Conservation (phyloP, 1,140 invertebrate species). For the Apis dorsata region DNA sequence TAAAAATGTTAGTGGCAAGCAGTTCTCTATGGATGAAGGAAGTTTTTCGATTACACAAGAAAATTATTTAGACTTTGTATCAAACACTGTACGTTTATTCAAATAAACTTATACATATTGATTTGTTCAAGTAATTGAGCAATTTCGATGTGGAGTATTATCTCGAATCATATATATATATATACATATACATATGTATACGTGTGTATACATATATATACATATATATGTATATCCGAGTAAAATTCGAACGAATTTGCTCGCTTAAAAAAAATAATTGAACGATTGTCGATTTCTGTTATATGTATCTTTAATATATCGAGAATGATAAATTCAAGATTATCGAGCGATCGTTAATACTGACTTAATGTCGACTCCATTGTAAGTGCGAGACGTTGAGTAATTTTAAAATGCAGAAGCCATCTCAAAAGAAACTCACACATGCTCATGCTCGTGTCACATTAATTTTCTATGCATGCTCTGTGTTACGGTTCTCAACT, state of each 20-base stretch:
- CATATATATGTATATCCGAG: background rate
- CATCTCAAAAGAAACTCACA: conserved; percentile 57
- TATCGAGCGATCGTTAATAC: conserved; percentile 40
- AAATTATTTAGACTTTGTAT: conserved; percentile 70
- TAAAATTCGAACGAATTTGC: conserved; percentile 7
- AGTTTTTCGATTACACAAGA: conserved; percentile 59
- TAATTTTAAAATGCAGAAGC: conserved; percentile 54
- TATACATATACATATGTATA: too few species aligned
- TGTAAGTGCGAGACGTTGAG: background rate
- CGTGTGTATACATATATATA: background rate
- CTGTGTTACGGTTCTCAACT: conserved; percentile 18
- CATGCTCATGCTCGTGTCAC: conserved; percentile 69
- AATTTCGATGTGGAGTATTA: conserved; percentile 7
- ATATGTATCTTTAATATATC: background rate
- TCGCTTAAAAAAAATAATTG: background rate
- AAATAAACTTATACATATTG: conserved; percentile 63
- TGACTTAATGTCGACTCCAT: conserved; percentile 32
- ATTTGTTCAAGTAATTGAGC: conserved; percentile 43
- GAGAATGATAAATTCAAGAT: conserved; percentile 2
- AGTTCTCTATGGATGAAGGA: conserved; percentile 59
- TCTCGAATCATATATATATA: too few species aligned
- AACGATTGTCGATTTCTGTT: background rate
- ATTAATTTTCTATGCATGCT: conserved; percentile 54
- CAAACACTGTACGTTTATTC: conserved; percentile 72
- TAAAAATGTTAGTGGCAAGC: conserved; percentile 76